Conservation (phyloP, 2,797 vertebrate species). For the Pitangus sulphuratus region DNA sequence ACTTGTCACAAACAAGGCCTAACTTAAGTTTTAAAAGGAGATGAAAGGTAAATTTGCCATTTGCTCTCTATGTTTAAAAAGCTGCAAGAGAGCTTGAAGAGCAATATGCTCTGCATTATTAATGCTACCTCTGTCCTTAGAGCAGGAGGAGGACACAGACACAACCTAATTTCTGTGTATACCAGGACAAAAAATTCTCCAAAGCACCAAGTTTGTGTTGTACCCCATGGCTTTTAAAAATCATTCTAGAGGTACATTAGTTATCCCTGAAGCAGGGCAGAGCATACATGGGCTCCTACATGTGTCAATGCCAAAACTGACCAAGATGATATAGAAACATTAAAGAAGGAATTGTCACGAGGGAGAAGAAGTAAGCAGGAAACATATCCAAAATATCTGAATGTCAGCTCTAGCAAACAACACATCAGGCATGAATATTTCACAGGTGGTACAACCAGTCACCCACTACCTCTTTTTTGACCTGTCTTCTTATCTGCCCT, state of each 20-base stretch:
- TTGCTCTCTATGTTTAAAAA: slow-evolving; percentile 28
- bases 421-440: background rate
- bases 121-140: slow-evolving; percentile 9
- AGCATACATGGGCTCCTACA: background rate
- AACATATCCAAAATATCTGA: background rate
- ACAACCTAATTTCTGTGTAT: background rate
- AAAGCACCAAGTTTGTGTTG: slow-evolving; percentile 17
- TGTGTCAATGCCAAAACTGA: background rate
- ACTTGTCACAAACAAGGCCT: slow-evolving; percentile 40
- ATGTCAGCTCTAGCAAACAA: background rate
- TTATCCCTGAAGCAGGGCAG: background rate
- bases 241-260: background rate
- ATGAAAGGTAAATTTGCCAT: slow-evolving; percentile 13
- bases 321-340: background rate
- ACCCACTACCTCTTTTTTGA: background rate
- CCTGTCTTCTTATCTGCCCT: background rate
- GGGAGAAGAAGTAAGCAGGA: background rate
- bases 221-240: background rate
- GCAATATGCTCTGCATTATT: background rate
- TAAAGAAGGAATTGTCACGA: background rate
- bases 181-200: slow-evolving; percentile 30
- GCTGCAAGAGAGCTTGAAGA: background rate
- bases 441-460: background rate
- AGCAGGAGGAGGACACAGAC: slow-evolving; percentile 14
- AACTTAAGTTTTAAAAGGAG: slow-evolving; percentile 23